Evolutionary conservation across 1,140 invertebrate genomes (phyloP).

Genomic region (Babylonia areolata): DNA sequence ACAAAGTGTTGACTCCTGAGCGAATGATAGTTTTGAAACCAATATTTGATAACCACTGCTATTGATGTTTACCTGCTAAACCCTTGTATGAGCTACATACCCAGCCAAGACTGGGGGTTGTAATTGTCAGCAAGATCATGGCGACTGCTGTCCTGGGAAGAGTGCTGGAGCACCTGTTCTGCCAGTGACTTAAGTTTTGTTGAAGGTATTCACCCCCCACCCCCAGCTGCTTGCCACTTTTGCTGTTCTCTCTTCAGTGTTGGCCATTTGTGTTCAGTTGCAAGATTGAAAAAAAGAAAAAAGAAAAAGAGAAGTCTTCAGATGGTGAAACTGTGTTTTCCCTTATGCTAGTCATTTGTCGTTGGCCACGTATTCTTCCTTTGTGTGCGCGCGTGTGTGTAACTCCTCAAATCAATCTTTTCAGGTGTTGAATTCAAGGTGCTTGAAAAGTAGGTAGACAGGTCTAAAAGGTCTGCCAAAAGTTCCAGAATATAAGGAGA

Average conservation of each 20-base stretch:
- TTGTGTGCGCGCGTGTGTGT: too few species aligned
- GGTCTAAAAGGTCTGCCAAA: too few species aligned
- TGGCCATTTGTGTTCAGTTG: neutral
- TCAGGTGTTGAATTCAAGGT: neutral
- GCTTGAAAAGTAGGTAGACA: neutral
- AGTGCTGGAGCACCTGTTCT: slow-evolving; percentile 24
- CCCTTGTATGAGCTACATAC: neutral
- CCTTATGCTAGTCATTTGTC: neutral
- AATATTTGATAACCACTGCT: too few species aligned
- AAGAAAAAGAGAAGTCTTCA: neutral
- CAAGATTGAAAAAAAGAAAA: neutral
- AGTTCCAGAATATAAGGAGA: too few species aligned
- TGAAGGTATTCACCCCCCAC: neutral
- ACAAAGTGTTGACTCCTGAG: too few species aligned
- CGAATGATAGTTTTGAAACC: too few species aligned
- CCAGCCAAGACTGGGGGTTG: slow-evolving; percentile 1
- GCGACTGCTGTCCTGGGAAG: slow-evolving; percentile 1
- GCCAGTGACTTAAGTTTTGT: slow-evolving; percentile 27
- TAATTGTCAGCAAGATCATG: slow-evolving; percentile 4
- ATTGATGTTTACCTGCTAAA: neutral
- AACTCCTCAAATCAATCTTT: too few species aligned
- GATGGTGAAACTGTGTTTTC: neutral
- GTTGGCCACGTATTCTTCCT: neutral
- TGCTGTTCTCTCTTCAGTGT: neutral
- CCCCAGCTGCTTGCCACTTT: neutral